Percentiles rank a stretch among this genome's conserved stretches.
Evolutionary conservation across 2,888 invertebrate species (phyloP).

Genomic region (Orthonevra nobilis): DNA sequence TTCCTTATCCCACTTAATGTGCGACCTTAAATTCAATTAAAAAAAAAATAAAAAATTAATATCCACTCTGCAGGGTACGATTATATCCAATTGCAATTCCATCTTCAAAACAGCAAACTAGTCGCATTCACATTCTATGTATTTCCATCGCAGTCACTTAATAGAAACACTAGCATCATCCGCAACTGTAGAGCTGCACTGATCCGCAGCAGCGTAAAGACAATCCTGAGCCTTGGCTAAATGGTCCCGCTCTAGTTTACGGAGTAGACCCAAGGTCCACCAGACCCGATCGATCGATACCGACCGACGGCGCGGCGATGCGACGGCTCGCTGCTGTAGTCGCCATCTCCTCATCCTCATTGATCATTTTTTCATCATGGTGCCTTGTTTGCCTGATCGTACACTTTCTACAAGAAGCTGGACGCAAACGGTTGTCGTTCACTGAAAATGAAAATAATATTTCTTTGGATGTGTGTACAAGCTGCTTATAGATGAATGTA

Average conservation of each 20-base stretch:
- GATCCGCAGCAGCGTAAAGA: too few relatives aligned
- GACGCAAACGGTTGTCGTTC: slow-evolving; percentile 17
- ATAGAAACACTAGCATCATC: slow-evolving; percentile 52
- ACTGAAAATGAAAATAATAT: too few relatives aligned
- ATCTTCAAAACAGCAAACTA: slow-evolving; percentile 25
- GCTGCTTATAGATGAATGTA: too few relatives aligned
- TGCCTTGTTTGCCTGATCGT: slow-evolving; percentile 49
- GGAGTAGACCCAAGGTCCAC: slow-evolving; percentile 27
- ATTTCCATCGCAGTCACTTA: too few relatives aligned
- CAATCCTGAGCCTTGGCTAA: slow-evolving; percentile 39
- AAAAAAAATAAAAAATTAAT: slow-evolving; percentile 27
- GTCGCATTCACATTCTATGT: slow-evolving; percentile 45
- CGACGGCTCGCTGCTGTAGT: slow-evolving; percentile 13
- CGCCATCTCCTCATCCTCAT: slow-evolving; percentile 24
- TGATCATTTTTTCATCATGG: slow-evolving; percentile 61
- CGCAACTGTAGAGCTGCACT: not conserved
- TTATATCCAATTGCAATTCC: not conserved
- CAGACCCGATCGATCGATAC: slow-evolving; percentile 35
- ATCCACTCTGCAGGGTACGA: slow-evolving; percentile 18
- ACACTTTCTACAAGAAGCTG: slow-evolving; percentile 63
- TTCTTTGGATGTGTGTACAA: too few relatives aligned
- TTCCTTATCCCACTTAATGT: slow-evolving; percentile 20
- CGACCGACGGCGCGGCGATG: not conserved
- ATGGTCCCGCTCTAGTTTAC: slow-evolving; percentile 43
- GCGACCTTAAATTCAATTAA: slow-evolving; percentile 60